Conservation (phyloP, 2,113 vertebrate genomes). For the cattle (Bos taurus) region DNA sequence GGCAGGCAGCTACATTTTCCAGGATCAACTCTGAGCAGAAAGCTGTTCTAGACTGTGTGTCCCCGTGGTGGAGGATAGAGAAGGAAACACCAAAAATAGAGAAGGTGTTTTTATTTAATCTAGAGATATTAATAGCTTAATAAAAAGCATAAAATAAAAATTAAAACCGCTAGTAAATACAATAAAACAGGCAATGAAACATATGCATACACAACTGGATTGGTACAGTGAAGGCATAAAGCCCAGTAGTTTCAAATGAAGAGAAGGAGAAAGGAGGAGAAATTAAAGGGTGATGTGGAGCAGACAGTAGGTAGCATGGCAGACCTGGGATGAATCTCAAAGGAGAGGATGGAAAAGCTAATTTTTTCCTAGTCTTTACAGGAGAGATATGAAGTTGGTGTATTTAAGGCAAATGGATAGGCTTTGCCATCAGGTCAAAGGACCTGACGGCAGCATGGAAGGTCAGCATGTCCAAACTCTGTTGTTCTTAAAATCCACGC, state of each 20-base stretch:
- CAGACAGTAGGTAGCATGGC: neutral
- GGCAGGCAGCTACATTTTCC: neutral
- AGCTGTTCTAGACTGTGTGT: neutral
- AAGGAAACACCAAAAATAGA: neutral
- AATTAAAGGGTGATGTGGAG: neutral
- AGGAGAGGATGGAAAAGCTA: neutral
- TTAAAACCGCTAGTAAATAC: neutral
- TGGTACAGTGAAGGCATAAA: neutral
- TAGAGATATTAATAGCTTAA: neutral
- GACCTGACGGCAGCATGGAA: too few species aligned
- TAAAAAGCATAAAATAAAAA: neutral
- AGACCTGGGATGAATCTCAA: neutral
- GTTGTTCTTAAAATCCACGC: neutral
- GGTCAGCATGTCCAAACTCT: neutral
- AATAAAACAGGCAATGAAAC: neutral
- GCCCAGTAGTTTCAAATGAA: neutral
- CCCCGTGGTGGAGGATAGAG: neutral
- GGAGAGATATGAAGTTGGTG: neutral
- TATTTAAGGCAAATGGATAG: neutral
- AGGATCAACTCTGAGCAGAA: neutral
- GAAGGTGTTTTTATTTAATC: neutral
- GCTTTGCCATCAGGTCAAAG: too few species aligned
- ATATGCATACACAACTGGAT: neutral
- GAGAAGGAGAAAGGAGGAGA: neutral
- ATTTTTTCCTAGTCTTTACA: neutral